phyloP scores from a whole-genome alignment of 1,140 invertebrate species.

The Drosophila serrata region DNA sequence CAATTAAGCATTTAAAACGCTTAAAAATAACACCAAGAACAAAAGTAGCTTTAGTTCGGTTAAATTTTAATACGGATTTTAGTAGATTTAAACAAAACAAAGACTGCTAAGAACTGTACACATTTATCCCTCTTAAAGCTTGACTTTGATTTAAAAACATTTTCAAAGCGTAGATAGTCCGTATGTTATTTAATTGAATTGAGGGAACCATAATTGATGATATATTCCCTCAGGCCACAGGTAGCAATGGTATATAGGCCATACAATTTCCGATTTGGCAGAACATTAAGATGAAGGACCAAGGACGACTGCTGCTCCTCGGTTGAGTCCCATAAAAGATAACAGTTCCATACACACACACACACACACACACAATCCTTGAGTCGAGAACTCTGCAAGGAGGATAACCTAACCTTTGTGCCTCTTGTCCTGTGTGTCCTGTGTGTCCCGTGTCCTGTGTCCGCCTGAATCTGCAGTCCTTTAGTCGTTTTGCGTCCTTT shows the following conservation, averaged over 20 bases:
- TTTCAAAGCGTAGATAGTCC: neutral
- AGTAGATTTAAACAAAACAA: neutral
- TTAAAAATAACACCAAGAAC: neutral
- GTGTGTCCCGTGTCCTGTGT: neutral
- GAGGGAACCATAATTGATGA: slow-evolving; percentile 2
- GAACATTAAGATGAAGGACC: neutral
- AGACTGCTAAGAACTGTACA: neutral
- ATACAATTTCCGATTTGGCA: slow-evolving; percentile 12
- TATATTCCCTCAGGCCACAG: neutral
- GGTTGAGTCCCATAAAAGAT: slow-evolving; percentile 15
- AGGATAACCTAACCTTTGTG: slow-evolving; percentile 30
- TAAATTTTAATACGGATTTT: neutral
- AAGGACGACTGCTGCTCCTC: neutral
- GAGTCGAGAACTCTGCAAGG: slow-evolving; percentile 3
- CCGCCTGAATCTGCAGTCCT: slow-evolving; percentile 6
- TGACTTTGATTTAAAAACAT: slow-evolving; percentile 7
- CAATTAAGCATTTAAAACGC: neutral
- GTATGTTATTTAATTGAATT: slow-evolving; percentile 7
- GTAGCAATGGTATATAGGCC: neutral
- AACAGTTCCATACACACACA: slow-evolving; percentile 15
- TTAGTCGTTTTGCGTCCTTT: slow-evolving; percentile 21
- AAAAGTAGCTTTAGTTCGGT: neutral
- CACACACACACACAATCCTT: slow-evolving; percentile 16
- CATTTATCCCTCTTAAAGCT: neutral
- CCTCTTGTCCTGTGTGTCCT: neutral